phyloP scores from a whole-genome alignment of 2,113 vertebrate species.

The Vombatus ursinus region DNA sequence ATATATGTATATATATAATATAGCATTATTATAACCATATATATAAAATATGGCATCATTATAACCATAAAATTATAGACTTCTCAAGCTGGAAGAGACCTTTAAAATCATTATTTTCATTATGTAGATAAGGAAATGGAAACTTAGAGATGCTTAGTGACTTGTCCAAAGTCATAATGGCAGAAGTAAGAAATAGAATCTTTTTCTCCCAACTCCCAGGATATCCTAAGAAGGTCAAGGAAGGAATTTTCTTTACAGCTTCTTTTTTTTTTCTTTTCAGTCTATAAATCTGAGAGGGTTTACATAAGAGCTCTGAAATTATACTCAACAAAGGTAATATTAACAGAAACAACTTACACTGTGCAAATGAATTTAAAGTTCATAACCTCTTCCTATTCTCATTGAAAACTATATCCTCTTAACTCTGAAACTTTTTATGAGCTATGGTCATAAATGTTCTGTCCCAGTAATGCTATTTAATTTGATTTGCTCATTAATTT shows the following conservation, averaged over 20 bases:
- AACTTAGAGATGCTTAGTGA: neutral
- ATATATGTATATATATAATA: too few species aligned
- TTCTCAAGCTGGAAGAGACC: neutral
- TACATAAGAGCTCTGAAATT: constrained; percentile 21
- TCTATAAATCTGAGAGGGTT: constrained; percentile 66
- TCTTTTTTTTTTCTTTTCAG: constrained; percentile 34
- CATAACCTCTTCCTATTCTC: constrained; percentile 36
- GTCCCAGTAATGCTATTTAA: constrained; percentile 22
- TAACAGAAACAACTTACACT: constrained; percentile 52
- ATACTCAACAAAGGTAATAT: constrained; percentile 19
- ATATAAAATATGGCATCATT: too few species aligned
- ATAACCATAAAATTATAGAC: neutral
- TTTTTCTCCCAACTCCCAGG: neutral
- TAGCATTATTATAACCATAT: too few species aligned
- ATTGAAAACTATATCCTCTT: neutral
- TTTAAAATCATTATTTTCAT: neutral
- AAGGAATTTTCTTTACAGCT: neutral
- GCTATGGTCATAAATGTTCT: neutral
- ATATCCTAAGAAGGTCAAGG: neutral
- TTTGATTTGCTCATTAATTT: constrained; percentile 38
- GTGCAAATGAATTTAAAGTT: constrained; percentile 42
- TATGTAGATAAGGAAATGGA: neutral
- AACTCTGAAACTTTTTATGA: constrained; percentile 52
- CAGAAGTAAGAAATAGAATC: neutral
- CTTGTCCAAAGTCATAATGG: neutral